Evolutionary conservation across 2,888 invertebrate species (phyloP), one percentile per base, ranked within the genome.

Genomic region (Agriopis leucophaearia): DNA sequence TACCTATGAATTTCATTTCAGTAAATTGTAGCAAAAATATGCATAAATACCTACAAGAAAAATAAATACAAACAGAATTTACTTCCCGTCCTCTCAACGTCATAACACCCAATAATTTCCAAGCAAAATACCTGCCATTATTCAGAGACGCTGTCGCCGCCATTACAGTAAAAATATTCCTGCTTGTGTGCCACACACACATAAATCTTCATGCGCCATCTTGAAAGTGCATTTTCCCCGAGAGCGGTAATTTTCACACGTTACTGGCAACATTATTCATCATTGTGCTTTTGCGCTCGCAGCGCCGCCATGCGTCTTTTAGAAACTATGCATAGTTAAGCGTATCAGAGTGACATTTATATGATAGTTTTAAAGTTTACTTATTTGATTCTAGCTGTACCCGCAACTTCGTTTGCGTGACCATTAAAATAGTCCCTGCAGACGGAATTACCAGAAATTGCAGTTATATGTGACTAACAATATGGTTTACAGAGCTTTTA

Each of bases 211-310:
- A 78, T 77, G 67, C 75, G 79, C 81, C 82, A 83, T 82, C 83
- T 84, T 81, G 79, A 74, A 82, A 82, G 77, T 83, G 83, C 82
- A 85, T 83, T 85, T 84, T 80, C 78, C 78, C 75, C 76, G 80
- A 77, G 74, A 62, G 59, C 72, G 78, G 81, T 81, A 82, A 81
- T 81, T 82, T 81, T 70, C 72, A 68, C 69, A 62, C 72, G 74
- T 75, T 70, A 75, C 77, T 78, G 75, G 78, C 75, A 78, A 79
- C 82, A 82, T 85, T 81, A 79, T 83, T 84, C 83, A 84, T 83
- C 79, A 78, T 83, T 81, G 74, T 10, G 36, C 16, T 40, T 59
- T n/a, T 56, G 69, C 50, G 73, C 71, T 77, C 75, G 78, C 77
- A 78, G 74, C 76, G 73, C 72, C 50, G 62, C 50, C 78, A 78